Conservation (phyloP, 2,888 invertebrate species). For the Cephus runcator region DNA sequence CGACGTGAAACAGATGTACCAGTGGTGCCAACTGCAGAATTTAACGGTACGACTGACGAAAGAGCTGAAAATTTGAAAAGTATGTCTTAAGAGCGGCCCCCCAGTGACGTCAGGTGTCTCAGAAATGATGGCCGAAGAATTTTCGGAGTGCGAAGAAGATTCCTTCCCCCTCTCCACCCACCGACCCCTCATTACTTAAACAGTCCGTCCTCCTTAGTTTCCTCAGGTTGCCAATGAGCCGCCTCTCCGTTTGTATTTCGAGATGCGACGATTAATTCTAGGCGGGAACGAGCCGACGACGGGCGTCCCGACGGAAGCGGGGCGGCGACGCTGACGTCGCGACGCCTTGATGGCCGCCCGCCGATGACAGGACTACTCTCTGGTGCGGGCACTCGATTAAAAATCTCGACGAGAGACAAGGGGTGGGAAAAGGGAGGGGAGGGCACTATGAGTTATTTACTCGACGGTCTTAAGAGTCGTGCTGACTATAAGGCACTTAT, state of each 20-base stretch:
- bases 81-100: background rate
- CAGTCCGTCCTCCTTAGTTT: background rate
- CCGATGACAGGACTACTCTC: conserved; percentile 46
- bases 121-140: background rate
- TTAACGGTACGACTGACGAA: background rate
- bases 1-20: background rate
- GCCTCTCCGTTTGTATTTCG: conserved; percentile 33
- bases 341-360: conserved; percentile 7
- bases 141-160: background rate
- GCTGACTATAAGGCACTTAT: background rate
- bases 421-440: conserved; percentile 15
- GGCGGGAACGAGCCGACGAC: conserved; percentile 45
- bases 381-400: conserved; percentile 50
- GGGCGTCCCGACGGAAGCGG: conserved; percentile 34
- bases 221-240: background rate
- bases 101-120: background rate
- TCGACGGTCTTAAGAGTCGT: background rate
- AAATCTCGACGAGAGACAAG: conserved; percentile 30
- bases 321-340: conserved; percentile 14
- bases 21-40: conserved; percentile 17
- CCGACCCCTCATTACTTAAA: background rate
- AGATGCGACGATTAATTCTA: conserved; percentile 45
- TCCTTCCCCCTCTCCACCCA: too few relatives aligned
- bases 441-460: conserved; percentile 27
- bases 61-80: background rate